A percentile compares a stretch with the other conserved stretches of the same genome.
These are phyloP conservation scores for Micoletzkya japonica DNA, from an alignment of 2,888 invertebrate genomes.

Conservation along the genomic window DNA sequence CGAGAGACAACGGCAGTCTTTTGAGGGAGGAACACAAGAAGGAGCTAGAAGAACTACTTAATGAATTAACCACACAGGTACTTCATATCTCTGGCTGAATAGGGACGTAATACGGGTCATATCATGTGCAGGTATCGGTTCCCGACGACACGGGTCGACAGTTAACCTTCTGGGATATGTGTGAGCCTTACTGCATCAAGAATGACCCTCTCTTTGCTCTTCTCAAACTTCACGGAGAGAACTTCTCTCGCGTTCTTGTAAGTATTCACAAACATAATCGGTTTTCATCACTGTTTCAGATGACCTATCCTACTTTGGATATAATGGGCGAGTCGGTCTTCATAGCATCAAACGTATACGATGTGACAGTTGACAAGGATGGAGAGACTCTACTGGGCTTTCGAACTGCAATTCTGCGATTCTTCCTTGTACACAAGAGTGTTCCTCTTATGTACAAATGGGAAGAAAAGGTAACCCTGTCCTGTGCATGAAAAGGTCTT, in stretches of 20 bases:
- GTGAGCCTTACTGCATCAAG: slow-evolving; percentile 51
- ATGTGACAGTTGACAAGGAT: slow-evolving; percentile 33
- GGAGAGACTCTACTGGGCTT: slow-evolving; percentile 31
- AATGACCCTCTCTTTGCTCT: slow-evolving; percentile 46
- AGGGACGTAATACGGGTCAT: background rate
- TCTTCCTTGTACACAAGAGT: slow-evolving; percentile 40
- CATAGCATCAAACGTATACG: slow-evolving; percentile 46
- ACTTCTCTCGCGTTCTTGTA: slow-evolving; percentile 34
- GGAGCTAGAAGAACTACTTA: slow-evolving; percentile 34
- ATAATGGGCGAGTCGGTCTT: slow-evolving; percentile 43
- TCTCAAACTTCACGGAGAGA: slow-evolving; percentile 36
- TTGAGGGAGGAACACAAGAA: slow-evolving; percentile 33
- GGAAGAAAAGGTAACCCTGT: slow-evolving; percentile 37
- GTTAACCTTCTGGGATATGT: slow-evolving; percentile 37
- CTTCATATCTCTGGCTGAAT: too few relatives aligned
- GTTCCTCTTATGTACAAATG: slow-evolving; percentile 38
- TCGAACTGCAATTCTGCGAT: slow-evolving; percentile 39
- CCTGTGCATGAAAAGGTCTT: background rate
- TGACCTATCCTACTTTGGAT: slow-evolving; percentile 45
- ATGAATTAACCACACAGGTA: slow-evolving; percentile 32
- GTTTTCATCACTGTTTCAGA: too few relatives aligned
- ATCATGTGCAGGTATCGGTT: slow-evolving; percentile 13
- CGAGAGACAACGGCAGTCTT: slow-evolving; percentile 40
- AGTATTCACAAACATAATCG: background rate
- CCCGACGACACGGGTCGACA: slow-evolving; percentile 10